Base-by-base conservation (phyloP, 35 echinoderm and acorn worm species). In the Chiridota heheva region DNA sequence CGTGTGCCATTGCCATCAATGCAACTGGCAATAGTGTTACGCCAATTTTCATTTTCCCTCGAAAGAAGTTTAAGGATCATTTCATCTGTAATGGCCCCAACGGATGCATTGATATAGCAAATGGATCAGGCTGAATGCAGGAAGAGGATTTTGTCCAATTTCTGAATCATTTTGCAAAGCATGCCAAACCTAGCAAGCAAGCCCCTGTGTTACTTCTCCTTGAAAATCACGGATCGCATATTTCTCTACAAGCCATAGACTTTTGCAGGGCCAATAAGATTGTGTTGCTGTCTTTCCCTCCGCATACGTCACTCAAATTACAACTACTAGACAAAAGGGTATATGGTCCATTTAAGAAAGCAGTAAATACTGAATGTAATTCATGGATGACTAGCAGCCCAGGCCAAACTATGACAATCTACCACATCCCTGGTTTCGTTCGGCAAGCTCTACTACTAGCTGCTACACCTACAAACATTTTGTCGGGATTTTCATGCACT, bases 341-440 rank as follows among this genome's bases (percentile, higher is more conserved):
- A 46, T 75, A 75, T 75, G 71, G 71, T 28, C 71, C 71, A 15
- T 46, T 75, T n/a, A 75, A 75, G 26, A 36, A 35, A 72, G 16
- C 30, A 1, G 39, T 42, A 35, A 72, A 72, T 26, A 33, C 36
- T 20, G 69, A 26, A 24, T 40, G 36, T 72, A 41, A 72, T n/a
- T 17, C 13, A 15, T 72, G 69, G 69, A 72, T 72, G 69, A 72
- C 28, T 20, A 40, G 35, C 36, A 72, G 44, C 69, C 69, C 69
- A 72, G 69, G 69, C n/a, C 39, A 72, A 33, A 72, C 38, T 2
- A 41, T 71, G 41, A 71, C 69, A 26, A 72, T 72, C n/a, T 72
- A 72, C 42, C 36, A 72, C 20, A 72, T 72, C 27, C 37, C 69
- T 12, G n/a, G 8, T n/a, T 51, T 51, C 8, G n/a, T n/a, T 12